Percentiles rank a stretch among this genome's conserved stretches.
These are phyloP conservation scores for Microplitis deprimator DNA, from an alignment of 2,888 invertebrate species.

Conservation along the genomic window DNA sequence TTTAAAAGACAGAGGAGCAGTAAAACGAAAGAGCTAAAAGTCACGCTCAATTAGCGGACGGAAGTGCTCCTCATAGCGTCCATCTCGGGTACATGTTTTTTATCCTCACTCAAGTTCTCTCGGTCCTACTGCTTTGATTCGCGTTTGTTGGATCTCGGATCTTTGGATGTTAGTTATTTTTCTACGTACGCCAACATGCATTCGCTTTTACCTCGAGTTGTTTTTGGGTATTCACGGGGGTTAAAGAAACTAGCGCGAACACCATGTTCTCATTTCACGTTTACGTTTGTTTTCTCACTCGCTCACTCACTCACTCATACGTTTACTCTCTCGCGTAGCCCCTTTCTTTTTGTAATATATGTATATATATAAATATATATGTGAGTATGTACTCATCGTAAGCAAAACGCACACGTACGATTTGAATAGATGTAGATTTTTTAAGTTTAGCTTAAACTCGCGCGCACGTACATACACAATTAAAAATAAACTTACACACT, in stretches of 20 bases:
- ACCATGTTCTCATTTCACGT: slow-evolving; percentile 19
- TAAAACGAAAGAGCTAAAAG: slow-evolving; percentile 48
- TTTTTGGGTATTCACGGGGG: slow-evolving; percentile 38
- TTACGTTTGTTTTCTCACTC: slow-evolving; percentile 14
- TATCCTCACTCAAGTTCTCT: slow-evolving; percentile 13
- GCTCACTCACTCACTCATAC: slow-evolving; percentile 1
- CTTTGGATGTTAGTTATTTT: not conserved
- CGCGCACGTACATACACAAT: not conserved
- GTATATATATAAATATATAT: not conserved
- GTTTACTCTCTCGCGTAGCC: slow-evolving; percentile 4
- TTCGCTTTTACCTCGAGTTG: slow-evolving; percentile 31
- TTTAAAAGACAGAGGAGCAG: slow-evolving; percentile 6
- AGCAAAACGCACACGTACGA: not conserved
- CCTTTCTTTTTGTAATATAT: slow-evolving; percentile 4
- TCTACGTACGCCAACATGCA: slow-evolving; percentile 11
- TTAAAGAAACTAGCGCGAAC: slow-evolving; percentile 30
- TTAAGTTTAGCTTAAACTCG: not conserved
- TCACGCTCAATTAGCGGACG: slow-evolving; percentile 60
- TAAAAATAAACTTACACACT: not conserved
- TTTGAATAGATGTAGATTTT: not conserved
- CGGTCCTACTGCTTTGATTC: not conserved
- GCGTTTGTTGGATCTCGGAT: not conserved
- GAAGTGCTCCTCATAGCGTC: slow-evolving; percentile 58
- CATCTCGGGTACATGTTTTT: slow-evolving; percentile 55
- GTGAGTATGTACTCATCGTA: not conserved